Percentiles rank a stretch among this genome's conserved stretches.
Evolutionary conservation across 1,140 invertebrate genomes (phyloP).

Genomic region (Teleogryllus occipitalis): DNA sequence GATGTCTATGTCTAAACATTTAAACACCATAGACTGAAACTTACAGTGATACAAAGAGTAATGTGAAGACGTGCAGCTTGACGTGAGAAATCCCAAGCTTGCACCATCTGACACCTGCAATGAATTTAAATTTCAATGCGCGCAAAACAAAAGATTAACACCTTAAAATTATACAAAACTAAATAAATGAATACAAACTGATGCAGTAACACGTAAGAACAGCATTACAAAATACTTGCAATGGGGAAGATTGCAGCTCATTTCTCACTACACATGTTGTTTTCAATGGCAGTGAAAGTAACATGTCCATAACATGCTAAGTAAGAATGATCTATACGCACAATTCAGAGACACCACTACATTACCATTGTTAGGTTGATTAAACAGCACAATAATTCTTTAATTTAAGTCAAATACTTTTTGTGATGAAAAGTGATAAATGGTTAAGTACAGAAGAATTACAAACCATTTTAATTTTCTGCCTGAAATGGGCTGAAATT

Average conservation of each 20-base stretch:
- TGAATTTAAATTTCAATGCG: not conserved
- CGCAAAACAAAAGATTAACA: not conserved
- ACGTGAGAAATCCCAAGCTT: not conserved
- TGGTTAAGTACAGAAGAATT: not conserved
- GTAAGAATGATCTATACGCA: not conserved
- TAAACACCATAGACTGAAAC: conserved; percentile 1
- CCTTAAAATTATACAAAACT: not conserved
- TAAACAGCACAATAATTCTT: not conserved
- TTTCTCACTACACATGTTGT: too few relatives aligned
- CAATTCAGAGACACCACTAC: not conserved
- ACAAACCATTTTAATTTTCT: not conserved
- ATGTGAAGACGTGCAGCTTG: conserved; percentile 3
- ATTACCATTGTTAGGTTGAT: not conserved
- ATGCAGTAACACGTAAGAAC: not conserved
- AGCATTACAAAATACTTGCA: not conserved
- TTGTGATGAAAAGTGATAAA: not conserved
- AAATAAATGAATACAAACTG: not conserved
- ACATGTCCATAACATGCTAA: not conserved
- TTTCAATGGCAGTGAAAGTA: too few relatives aligned
- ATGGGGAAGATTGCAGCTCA: not conserved
- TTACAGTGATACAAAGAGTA: not conserved
- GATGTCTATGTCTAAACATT: conserved; percentile 5
- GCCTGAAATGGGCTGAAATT: not conserved
- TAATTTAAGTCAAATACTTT: not conserved
- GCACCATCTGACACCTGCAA: conserved; percentile 3